phyloP scores from a whole-genome alignment of 64 coral and sea anemone species.

The Exaiptasia diaphana region DNA sequence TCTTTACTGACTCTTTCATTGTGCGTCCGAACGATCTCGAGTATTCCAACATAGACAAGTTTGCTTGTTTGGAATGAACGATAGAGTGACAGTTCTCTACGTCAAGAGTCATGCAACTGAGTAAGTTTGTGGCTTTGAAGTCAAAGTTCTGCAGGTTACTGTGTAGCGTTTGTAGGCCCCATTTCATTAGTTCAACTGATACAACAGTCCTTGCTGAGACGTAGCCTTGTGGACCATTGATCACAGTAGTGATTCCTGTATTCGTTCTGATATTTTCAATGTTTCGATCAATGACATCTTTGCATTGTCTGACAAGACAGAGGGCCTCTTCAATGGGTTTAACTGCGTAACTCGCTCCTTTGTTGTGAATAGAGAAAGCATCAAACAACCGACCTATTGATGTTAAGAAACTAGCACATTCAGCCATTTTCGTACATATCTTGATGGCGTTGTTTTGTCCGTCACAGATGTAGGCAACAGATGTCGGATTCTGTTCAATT shows the following conservation, averaged over 20 bases:
- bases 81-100: conserved; percentile 46
- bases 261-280: neutral
- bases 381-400: conserved; percentile 23
- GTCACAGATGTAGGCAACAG: conserved; percentile 39
- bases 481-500: neutral
- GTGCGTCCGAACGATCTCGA: conserved; percentile 25
- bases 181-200: conserved; percentile 25
- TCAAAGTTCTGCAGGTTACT: neutral
- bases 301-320: conserved; percentile 34
- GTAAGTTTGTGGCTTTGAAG: neutral
- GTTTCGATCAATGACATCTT: conserved; percentile 16
- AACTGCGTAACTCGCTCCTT: conserved; percentile 34
- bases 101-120: conserved; percentile 54
- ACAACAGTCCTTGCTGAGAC: conserved; percentile 44
- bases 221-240: conserved; percentile 54
- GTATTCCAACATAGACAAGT: conserved; percentile 45
- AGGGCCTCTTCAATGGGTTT: conserved; percentile 47
- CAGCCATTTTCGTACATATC: conserved; percentile 22
- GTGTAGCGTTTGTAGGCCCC: conserved; percentile 19
- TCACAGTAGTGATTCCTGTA: conserved; percentile 13
- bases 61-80: conserved; percentile 24
- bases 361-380: conserved; percentile 52
- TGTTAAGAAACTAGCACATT: conserved; percentile 21
- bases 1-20: conserved; percentile 37
- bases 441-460: conserved; percentile 31